Evolutionary conservation across 1,140 invertebrate genomes (phyloP).

Genomic region (Drusus annulatus): DNA sequence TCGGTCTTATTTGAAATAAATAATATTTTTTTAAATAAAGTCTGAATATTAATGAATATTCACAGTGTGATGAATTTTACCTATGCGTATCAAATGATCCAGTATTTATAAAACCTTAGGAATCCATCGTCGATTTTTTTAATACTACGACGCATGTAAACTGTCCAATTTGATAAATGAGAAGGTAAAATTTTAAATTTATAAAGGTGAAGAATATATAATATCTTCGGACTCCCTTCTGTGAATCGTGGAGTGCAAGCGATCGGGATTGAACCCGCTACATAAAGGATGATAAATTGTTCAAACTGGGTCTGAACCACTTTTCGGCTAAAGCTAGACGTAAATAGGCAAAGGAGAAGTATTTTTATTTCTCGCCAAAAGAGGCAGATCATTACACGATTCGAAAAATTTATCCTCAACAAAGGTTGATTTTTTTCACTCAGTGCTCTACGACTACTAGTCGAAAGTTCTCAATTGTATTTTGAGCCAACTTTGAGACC

Average conservation of each 20-base stretch:
- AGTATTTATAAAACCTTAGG: slow-evolving; percentile 4
- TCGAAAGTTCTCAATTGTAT: background rate
- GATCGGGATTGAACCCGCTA: slow-evolving; percentile 15
- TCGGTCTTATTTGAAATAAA: too few relatives aligned
- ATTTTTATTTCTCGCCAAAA: too few relatives aligned
- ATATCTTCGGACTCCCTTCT: background rate
- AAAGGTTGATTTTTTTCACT: background rate
- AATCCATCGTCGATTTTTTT: background rate
- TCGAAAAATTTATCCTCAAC: too few relatives aligned
- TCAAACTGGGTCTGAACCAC: background rate
- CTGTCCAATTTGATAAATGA: slow-evolving; percentile 18
- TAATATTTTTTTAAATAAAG: too few relatives aligned
- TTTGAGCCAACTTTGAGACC: too few relatives aligned
- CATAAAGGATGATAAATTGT: slow-evolving; percentile 8
- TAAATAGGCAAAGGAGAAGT: too few relatives aligned
- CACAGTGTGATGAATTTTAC: background rate
- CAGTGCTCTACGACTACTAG: too few relatives aligned
- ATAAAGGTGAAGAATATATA: background rate
- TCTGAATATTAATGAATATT: too few relatives aligned
- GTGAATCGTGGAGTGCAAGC: slow-evolving; percentile 6
- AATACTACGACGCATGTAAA: background rate
- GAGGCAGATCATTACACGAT: too few relatives aligned
- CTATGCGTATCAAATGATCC: background rate
- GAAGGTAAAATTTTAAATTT: slow-evolving; percentile 9
- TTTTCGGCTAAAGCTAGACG: too few relatives aligned